These are phyloP conservation scores for Phasianus colchicus DNA, from an alignment of 2,113 vertebrate species.

Conservation along the genomic window DNA sequence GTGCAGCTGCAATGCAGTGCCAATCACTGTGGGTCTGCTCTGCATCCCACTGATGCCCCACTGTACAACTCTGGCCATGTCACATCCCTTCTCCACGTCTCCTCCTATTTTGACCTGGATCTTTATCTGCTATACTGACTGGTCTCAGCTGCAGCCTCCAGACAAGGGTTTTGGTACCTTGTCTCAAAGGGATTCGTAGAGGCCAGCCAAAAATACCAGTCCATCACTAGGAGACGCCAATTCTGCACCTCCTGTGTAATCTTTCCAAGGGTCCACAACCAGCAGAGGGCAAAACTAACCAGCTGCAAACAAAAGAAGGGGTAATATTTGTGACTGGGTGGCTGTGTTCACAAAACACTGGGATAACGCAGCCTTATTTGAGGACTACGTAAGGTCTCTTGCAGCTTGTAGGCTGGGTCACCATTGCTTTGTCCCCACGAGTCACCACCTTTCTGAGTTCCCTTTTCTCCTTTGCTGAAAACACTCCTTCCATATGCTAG, in stretches of 20 bases:
- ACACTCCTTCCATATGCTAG: not conserved
- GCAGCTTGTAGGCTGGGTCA: not conserved
- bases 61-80: not conserved
- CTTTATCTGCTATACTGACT: not conserved
- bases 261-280: not conserved
- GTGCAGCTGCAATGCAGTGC: not conserved
- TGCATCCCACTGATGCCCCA: not conserved
- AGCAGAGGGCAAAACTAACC: not conserved
- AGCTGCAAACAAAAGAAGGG: not conserved
- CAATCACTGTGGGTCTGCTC: not conserved
- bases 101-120: not conserved
- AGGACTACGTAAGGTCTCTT: not conserved
- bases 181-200: not conserved
- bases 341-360: not conserved
- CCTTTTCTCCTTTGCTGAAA: not conserved
- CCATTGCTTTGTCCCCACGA: not conserved
- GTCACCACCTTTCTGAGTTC: not conserved
- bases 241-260: not conserved
- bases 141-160: not conserved
- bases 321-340: not conserved
- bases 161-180: fast-evolving
- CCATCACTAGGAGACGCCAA: not conserved
- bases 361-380: fast-evolving
- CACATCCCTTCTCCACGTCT: not conserved
- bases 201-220: not conserved